Evolutionary conservation across 2,888 invertebrate species (phyloP), one percentile per base, ranked within the genome.

Genomic region (Geotrupes spiniger): DNA sequence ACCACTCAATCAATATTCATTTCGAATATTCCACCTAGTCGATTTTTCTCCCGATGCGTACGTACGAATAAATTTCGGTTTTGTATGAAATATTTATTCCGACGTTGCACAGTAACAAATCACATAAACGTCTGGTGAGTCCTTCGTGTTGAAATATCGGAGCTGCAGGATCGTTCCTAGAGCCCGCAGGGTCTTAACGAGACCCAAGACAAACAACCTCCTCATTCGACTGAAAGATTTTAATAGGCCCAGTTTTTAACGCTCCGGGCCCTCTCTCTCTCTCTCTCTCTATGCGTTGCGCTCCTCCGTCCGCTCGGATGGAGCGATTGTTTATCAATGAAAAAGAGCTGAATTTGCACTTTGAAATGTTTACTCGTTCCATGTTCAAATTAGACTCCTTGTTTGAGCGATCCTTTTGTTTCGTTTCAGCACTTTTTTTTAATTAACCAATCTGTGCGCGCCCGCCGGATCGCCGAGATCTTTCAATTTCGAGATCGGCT

Each of bases 201-300:
- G 64, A 57, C 62, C 60, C 61, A 67, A 70, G 68, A 68, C 66
- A 68, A 69, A 68, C 69, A 69, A 64, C 65, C 62, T 64, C 65
- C 62, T 64, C 68, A 70, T 62, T 66, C 63, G 65, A 70, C 68
- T 69, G 71, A 71, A 69, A 71, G 70, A 71, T 70, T 73, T 72
- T 72, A 73, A 73, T 73, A 67, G 72, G 63, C 62, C 71, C 66
- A 69, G 68, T 71, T 73, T 71, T 72, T 71, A 64, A 59, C 57
- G 63, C 68, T 64, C 56, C 58, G 62, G 63, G 66, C 60, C 36
- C 25, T 11, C 31, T 46, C 58, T 56, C 21, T 21, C 21, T 21
- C 21, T 21, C 21, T 21, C 21, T 6, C 4, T 21, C 21, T 21
- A 6, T 21, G 3, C 21, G 21, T 21, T 21, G 3, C 21, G 3